Conservation (phyloP, 2,888 invertebrate species). For the Helicoverpa assulta region DNA sequence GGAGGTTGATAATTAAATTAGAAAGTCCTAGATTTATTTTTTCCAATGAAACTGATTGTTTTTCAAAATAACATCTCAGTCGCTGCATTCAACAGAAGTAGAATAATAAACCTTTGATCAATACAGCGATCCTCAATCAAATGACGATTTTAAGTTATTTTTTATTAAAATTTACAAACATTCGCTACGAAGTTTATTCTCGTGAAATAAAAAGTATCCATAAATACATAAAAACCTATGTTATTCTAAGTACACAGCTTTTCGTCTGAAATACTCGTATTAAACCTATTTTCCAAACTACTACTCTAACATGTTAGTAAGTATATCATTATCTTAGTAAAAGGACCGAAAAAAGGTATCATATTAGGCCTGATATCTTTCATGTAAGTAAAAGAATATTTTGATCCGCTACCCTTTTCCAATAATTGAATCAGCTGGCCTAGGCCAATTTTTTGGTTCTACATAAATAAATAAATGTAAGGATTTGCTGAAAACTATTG, state of each 20-base stretch:
- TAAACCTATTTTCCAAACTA: background rate
- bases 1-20: too few relatives aligned
- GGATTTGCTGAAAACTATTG: constrained; percentile 28
- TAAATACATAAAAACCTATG: background rate
- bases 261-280: background rate
- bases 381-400: constrained; percentile 25
- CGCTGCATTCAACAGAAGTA: too few relatives aligned
- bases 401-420: constrained; percentile 41
- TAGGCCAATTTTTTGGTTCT: constrained; percentile 18
- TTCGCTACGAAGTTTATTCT: background rate
- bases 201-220: background rate
- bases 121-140: too few relatives aligned
- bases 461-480: constrained; percentile 38
- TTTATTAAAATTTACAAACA: too few relatives aligned
- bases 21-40: too few relatives aligned
- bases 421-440: constrained; percentile 35
- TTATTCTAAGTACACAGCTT: background rate
- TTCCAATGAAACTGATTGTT: too few relatives aligned
- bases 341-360: background rate
- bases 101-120: too few relatives aligned
- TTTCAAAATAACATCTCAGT: too few relatives aligned
- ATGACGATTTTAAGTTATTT: too few relatives aligned
- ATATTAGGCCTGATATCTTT: constrained; percentile 6
- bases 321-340: background rate
- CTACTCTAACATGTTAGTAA: background rate